phyloP scores from a whole-genome alignment of 2,888 invertebrate genomes.

The Epinotia nisella region DNA sequence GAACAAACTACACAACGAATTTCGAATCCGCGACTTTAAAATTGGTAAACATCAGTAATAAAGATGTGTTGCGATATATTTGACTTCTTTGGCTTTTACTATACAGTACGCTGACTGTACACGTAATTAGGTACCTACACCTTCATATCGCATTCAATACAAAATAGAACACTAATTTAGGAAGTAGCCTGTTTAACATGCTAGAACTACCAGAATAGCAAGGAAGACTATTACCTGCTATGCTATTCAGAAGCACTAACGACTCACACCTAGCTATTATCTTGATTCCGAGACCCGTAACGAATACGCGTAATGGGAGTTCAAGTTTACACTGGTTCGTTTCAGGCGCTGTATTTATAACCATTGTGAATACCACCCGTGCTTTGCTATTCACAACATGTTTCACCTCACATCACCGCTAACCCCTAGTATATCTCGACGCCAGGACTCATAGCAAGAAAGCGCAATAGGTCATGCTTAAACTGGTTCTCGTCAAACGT shows the following conservation, averaged over 20 bases:
- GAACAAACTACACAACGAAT: too few relatives aligned
- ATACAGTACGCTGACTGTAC: too few relatives aligned
- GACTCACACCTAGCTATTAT: not conserved
- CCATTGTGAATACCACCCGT: not conserved
- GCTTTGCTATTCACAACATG: not conserved
- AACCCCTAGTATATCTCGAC: too few relatives aligned
- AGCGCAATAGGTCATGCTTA: not conserved
- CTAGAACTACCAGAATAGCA: not conserved
- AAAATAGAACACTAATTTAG: slow-evolving; percentile 23
- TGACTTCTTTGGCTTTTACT: too few relatives aligned
- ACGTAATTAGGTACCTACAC: not conserved
- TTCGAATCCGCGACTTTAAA: too few relatives aligned
- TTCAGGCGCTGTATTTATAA: not conserved
- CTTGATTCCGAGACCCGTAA: not conserved
- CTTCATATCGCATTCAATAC: slow-evolving; percentile 7
- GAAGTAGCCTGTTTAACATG: slow-evolving; percentile 12
- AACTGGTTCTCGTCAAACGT: not conserved
- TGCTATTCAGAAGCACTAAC: not conserved
- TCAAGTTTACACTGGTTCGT: not conserved
- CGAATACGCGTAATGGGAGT: not conserved
- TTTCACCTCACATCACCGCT: not conserved
- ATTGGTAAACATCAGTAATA: too few relatives aligned
- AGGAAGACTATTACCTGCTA: not conserved
- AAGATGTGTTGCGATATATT: too few relatives aligned
- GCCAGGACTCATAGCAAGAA: not conserved